Base-by-base conservation (phyloP, 1,140 invertebrate genomes). In the Sycophaga agraensis region DNA sequence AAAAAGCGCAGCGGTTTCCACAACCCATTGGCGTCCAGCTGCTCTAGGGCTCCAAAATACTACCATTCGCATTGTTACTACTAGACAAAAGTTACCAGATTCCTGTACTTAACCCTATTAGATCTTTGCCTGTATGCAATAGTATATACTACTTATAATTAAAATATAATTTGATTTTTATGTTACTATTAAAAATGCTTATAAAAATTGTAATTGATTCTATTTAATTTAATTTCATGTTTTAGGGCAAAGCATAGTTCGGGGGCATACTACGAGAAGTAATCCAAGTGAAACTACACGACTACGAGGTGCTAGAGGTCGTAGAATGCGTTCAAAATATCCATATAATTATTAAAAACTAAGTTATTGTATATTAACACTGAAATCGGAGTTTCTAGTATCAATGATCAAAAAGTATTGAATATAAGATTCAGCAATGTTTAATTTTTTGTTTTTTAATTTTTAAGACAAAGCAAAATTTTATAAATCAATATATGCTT, bases 261-360 rank as follows among this genome's bases (percentile, higher is more conserved):
- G 65, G 43, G 66, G 64, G 37, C 66, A 65, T 50, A 54, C 65
- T 21, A 34, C 68, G 12, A 57, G 70, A 37, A 71, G 74, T 45
- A 53, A 59, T 8, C 5, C 65, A 3, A 67, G 49, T 51, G 75
- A 75, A 58, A 67, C 64, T 8, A 65, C 54, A 0, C 37, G 75
- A 64, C 71, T 70, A 6, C 66, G 75, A 57, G 69, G 70, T 19
- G 51, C 70, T 1, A 67, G 74, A 48, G 68, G 72, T 4, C 67
- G 73, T 16, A 49, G 73, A 66, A 68, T 73, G 64, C 69, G 75
- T 14, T 49, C 66, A 16, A 65, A 65, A 54, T 65, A 65, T 56
- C 57, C 63, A 37, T 65, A 60, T 28, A 65, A 43, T 56, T 50
- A 59, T 45, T 59, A 58, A n/a, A n/a, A n/a, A n/a, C n/a, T n/a